phyloP scores from a whole-genome alignment of 2,113 vertebrate genomes.

The Syngnathus typhle region DNA sequence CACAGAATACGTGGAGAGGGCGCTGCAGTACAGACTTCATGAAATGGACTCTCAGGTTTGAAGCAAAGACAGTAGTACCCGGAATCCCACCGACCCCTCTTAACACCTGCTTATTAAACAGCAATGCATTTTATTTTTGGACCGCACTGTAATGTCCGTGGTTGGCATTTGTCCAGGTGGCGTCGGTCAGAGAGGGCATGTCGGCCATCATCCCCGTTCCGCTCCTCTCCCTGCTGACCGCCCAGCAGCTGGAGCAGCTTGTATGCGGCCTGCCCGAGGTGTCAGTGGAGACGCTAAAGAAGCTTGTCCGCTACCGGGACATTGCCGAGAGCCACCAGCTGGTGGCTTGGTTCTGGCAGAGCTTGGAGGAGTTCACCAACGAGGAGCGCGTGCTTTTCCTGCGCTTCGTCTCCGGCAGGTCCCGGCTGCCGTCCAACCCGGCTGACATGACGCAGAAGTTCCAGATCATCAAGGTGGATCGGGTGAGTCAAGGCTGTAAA shows the following conservation, averaged over 20 bases:
- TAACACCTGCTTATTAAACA: too few relatives aligned
- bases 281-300: constrained; percentile 76
- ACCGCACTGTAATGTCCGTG: too few relatives aligned
- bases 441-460: constrained; percentile 77
- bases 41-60: constrained; percentile 77
- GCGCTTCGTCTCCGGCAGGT: constrained; percentile 76
- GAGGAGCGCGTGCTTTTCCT: constrained; percentile 79
- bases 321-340: constrained; percentile 75
- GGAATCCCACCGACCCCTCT: too few relatives aligned
- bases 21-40: constrained; percentile 72
- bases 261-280: constrained; percentile 77
- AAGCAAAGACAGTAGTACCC: neutral
- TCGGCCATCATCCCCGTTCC: constrained; percentile 77
- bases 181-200: constrained; percentile 76
- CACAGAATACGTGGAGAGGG: constrained; percentile 74
- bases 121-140: too few relatives aligned
- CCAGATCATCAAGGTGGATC: constrained; percentile 78
- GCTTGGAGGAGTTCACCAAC: constrained; percentile 78
- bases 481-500: constrained; percentile 52
- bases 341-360: constrained; percentile 77
- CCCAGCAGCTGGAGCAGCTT: constrained; percentile 77
- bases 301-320: constrained; percentile 78
- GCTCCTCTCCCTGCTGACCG: constrained; percentile 75
- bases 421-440: constrained; percentile 74
- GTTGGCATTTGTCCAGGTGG: constrained; percentile 59